Evolutionary conservation across 2,888 invertebrate genomes (phyloP).

Genomic region (Drosophila nigritarsus): DNA sequence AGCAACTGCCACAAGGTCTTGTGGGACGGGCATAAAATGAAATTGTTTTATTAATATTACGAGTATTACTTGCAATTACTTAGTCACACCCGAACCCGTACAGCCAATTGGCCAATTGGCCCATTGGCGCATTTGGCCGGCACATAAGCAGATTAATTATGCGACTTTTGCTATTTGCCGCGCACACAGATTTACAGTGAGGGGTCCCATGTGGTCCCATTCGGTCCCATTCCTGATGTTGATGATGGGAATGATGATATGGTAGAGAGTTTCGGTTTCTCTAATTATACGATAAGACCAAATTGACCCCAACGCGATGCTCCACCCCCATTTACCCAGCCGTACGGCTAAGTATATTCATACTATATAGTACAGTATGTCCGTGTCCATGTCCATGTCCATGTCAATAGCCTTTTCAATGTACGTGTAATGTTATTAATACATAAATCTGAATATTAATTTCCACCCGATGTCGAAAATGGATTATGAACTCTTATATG

Average conservation of each 20-base stretch:
- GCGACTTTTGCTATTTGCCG: conserved; percentile 72
- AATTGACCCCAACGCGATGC: conserved; percentile 65
- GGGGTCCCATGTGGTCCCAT: conserved; percentile 57
- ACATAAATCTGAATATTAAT: conserved; percentile 82
- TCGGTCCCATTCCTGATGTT: conserved; percentile 19
- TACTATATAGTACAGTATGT: conserved; percentile 1
- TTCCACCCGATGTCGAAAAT: conserved; percentile 45
- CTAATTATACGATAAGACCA: conserved; percentile 79
- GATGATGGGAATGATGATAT: conserved; percentile 11
- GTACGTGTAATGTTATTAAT: conserved; percentile 71
- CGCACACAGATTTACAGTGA: conserved; percentile 54
- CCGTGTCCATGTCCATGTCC: not conserved
- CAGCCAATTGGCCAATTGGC: conserved; percentile 9
- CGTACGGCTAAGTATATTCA: not conserved
- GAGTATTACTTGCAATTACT: conserved; percentile 73
- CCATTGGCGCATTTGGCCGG: conserved; percentile 46
- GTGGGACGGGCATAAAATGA: conserved; percentile 52
- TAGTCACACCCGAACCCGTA: conserved; percentile 62
- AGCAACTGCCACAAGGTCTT: conserved; percentile 48
- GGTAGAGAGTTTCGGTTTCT: conserved; percentile 26
- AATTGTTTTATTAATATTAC: conserved; percentile 73
- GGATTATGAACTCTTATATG: conserved; percentile 73
- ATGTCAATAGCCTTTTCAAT: not conserved
- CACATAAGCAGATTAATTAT: conserved; percentile 80
- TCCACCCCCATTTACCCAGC: conserved; percentile 18